phyloP scores from a whole-genome alignment of 2,113 vertebrate genomes.

The Phrynosoma platyrhinos region DNA sequence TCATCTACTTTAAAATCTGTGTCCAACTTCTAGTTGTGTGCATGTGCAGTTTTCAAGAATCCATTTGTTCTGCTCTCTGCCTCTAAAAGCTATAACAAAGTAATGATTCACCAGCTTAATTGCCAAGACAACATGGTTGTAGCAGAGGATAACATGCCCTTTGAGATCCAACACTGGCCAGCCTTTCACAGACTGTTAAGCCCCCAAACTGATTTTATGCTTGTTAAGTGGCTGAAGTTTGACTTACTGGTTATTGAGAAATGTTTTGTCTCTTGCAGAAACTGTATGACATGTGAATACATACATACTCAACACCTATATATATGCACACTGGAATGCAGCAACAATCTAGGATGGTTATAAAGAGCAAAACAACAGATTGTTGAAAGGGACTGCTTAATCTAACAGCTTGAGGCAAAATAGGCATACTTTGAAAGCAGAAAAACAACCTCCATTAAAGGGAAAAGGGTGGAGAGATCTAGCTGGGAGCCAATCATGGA shows the following conservation, averaged over 20 bases:
- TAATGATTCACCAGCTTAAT: slow-evolving; percentile 79
- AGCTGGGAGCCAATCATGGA: not conserved
- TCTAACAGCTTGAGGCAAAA: slow-evolving; percentile 30
- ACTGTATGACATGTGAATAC: not conserved
- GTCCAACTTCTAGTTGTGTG: not conserved
- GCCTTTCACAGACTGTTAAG: slow-evolving; percentile 6
- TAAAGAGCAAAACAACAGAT: slow-evolving; percentile 45
- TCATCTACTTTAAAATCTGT: no score
- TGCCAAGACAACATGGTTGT: slow-evolving; percentile 29
- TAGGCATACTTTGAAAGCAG: not conserved
- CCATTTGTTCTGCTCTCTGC: slow-evolving; percentile 66
- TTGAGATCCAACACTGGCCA: not conserved
- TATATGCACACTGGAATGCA: slow-evolving; percentile 3
- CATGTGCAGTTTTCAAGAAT: slow-evolving; percentile 21
- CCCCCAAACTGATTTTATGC: slow-evolving; percentile 37
- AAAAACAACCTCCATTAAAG: not conserved
- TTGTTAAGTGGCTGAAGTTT: not conserved
- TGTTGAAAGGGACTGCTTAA: slow-evolving; percentile 40
- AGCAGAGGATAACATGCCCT: slow-evolving; percentile 54
- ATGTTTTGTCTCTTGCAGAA: slow-evolving; percentile 22
- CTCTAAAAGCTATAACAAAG: slow-evolving; percentile 31
- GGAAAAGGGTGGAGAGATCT: not conserved
- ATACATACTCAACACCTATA: slow-evolving; percentile 16
- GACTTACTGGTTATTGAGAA: slow-evolving; percentile 11
- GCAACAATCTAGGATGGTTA: slow-evolving; percentile 41